Conservation (phyloP, 2,888 invertebrate species). For the Lepidocyrtinus sp. region DNA sequence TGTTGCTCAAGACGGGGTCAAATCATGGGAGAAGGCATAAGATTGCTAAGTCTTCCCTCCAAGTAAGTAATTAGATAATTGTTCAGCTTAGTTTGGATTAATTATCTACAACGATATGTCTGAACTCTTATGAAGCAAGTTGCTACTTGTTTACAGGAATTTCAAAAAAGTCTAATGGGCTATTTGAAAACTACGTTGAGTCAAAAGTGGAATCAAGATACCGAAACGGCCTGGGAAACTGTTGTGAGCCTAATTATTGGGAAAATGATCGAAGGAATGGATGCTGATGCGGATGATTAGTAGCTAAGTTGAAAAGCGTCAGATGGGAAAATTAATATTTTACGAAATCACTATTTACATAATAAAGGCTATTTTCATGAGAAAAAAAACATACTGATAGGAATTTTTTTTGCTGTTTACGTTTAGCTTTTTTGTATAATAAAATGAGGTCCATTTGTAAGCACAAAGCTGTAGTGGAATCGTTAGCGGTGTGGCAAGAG, state of each 20-base stretch:
- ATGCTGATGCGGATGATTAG: too few species aligned
- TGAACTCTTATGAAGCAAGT: not conserved
- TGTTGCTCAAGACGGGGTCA: constrained; percentile 74
- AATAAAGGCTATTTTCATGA: too few species aligned
- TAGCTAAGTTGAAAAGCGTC: too few species aligned
- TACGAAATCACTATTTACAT: too few species aligned
- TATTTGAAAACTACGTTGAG: constrained; percentile 33
- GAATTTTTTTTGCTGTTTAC: too few species aligned
- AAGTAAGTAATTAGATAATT: constrained; percentile 50
- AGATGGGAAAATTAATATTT: too few species aligned
- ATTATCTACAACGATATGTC: not conserved
- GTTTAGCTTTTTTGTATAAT: too few species aligned
- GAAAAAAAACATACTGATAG: too few species aligned
- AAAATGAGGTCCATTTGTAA: too few species aligned
- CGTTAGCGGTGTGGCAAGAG: too few species aligned
- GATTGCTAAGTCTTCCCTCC: constrained; percentile 61
- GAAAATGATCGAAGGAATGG: constrained; percentile 44
- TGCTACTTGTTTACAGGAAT: constrained; percentile 28
- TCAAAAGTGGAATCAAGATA: constrained; percentile 27
- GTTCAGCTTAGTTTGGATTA: not conserved
- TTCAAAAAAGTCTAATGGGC: constrained; percentile 34
- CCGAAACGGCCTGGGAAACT: constrained; percentile 31
- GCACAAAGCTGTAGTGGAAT: too few species aligned
- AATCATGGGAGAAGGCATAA: constrained; percentile 71
- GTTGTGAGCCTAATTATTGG: constrained; percentile 24